Base-by-base conservation (phyloP, 2,888 invertebrate genomes). In the Drosophila fulvimacula region DNA sequence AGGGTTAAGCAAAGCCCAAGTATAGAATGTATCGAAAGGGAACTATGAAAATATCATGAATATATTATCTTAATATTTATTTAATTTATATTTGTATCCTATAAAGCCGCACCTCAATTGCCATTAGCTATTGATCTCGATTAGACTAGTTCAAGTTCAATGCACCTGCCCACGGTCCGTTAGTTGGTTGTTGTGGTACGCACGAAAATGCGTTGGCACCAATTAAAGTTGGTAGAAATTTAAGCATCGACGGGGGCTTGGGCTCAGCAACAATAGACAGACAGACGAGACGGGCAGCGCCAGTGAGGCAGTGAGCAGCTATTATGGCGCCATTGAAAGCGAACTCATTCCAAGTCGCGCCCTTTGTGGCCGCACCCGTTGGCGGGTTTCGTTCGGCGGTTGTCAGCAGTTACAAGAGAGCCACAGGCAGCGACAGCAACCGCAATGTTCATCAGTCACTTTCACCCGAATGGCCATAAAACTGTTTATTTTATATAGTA, bases 381-480 rank as follows among this genome's bases (percentile, higher is more conserved):
- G 68, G 41, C 60, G 64, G 65, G 59, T 65, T 64, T 67, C 67
- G 65, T 66, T 66, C 59, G 38, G 62, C 61, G 58, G 56, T 66
- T 82, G 87, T 83, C 84, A 81, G 72, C 82, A 64, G 27, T 74
- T 74, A 62, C 60, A 64, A 67, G 69, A 72, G 81, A 72, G 75
- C 66, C 73, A 68, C 55, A 57, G 59, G 39, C 64, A 59, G 52
- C 53, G 56, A 53, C 48, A 58, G 41, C 64, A 75, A 73, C 82
- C 75, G 56, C 74, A 85, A 65, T 70, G 82, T 63, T 77, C 82
- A 85, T 85, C 88, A 88, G 69, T 88, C 89, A 89, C 85, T 85
- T 85, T 85, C 85, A 84, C 85, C 80, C 48, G 72, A 82, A 65
- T 72, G 76, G 82, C 72, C 81, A 81, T 82, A 88, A 82, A 84